A percentile compares a stretch with the other conserved stretches of the same genome.
Conservation (phyloP, 1,140 invertebrate species). For the Brachionus sp. region DNA sequence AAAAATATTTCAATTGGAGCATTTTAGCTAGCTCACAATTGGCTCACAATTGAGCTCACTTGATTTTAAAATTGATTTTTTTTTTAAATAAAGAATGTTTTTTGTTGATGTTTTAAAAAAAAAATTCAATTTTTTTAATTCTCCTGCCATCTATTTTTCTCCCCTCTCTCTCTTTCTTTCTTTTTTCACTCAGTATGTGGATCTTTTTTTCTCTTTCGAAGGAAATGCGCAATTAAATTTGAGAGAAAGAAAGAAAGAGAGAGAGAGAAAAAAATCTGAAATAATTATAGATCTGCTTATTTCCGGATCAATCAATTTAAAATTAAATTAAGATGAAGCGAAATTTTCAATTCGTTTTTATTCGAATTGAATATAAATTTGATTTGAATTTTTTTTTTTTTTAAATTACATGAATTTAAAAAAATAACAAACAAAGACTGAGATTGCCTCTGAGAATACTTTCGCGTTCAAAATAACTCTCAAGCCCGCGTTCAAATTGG, state of each 20-base stretch:
- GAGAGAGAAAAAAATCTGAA: background rate
- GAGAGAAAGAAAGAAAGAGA: background rate
- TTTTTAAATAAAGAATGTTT: slow-evolving; percentile 30
- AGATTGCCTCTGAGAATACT: background rate
- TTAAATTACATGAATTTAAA: background rate
- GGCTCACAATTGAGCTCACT: background rate
- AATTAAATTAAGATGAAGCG: slow-evolving; percentile 12
- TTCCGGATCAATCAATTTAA: slow-evolving; percentile 44
- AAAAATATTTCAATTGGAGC: background rate
- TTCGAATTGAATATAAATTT: background rate
- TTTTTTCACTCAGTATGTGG: background rate
- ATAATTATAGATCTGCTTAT: slow-evolving; percentile 39
- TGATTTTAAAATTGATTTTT: slow-evolving; percentile 14
- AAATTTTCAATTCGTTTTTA: background rate
- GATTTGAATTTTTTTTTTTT: background rate
- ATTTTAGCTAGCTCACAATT: background rate
- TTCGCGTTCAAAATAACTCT: background rate
- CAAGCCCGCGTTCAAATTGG: background rate
- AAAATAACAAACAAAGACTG: background rate
- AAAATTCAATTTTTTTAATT: slow-evolving; percentile 1
- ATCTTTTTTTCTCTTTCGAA: background rate
- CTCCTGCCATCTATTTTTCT: no score
- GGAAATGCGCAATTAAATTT: slow-evolving; percentile 44
- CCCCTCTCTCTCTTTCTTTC: background rate
- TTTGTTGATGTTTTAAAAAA: slow-evolving; percentile 11